Evolutionary conservation across 2,888 invertebrate genomes (phyloP).

Genomic region (Anorthoa munda): DNA sequence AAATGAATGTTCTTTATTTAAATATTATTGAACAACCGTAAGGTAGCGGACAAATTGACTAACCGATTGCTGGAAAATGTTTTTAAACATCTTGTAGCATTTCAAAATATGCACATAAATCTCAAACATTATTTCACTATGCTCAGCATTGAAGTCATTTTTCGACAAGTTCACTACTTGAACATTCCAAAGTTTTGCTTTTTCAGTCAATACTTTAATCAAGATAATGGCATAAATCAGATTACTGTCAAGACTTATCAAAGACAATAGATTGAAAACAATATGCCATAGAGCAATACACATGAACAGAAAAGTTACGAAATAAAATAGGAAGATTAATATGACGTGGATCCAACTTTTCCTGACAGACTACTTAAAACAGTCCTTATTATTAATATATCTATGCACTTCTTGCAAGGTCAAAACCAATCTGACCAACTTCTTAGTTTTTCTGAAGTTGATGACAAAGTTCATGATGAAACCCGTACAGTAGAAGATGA

Average conservation of each 20-base stretch:
- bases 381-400: constrained; percentile 14
- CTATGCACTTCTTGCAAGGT: constrained; percentile 35
- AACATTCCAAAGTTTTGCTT: constrained; percentile 29
- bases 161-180: neutral
- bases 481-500: constrained; percentile 22
- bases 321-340: constrained; percentile 20
- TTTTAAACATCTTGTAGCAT: constrained; percentile 26
- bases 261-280: constrained; percentile 19
- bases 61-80: constrained; percentile 22
- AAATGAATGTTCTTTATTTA: too few species aligned
- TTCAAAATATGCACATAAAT: constrained; percentile 24
- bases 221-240: constrained; percentile 21
- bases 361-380: constrained; percentile 8
- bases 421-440: constrained; percentile 29
- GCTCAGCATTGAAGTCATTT: neutral
- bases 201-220: constrained; percentile 26
- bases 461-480: constrained; percentile 30
- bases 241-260: constrained; percentile 31
- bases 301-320: constrained; percentile 1
- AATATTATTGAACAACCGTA: too few species aligned
- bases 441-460: constrained; percentile 15
- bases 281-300: constrained; percentile 12
- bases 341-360: constrained; percentile 23
- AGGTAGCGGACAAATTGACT: neutral
- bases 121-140: neutral